A percentile compares a stretch with the other conserved stretches of the same genome.
These are phyloP conservation scores for Elachura formosa DNA, from an alignment of 2,113 vertebrate genomes.

Conservation along the genomic window DNA sequence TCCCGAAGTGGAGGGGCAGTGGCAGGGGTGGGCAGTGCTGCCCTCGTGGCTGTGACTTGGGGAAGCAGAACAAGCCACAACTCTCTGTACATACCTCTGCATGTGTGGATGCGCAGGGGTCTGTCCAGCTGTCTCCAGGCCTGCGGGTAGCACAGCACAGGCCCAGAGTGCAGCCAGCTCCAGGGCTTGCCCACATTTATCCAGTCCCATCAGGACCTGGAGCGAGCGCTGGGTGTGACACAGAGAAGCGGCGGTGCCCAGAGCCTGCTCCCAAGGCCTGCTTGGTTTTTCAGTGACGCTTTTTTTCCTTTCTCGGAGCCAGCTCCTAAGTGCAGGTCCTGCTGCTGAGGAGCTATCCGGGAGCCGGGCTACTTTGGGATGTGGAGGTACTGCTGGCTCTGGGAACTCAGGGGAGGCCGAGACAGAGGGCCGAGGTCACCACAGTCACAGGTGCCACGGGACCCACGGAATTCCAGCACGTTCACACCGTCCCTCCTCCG, in stretches of 20 bases:
- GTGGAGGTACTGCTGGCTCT: background rate
- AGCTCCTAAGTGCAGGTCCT: accelerated
- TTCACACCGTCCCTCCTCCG: accelerated
- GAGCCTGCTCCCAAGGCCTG: no score
- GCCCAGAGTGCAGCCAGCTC: background rate
- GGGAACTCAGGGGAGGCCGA: background rate
- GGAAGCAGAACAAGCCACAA: background rate
- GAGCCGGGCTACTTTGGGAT: background rate
- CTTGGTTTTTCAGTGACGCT: no score
- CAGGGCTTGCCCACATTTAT: background rate
- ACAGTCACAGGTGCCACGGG: accelerated
- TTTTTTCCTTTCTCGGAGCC: no score
- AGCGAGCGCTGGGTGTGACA: background rate
- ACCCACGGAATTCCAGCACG: background rate
- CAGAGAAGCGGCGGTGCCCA: no score
- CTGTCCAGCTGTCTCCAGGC: background rate
- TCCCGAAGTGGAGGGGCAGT: background rate
- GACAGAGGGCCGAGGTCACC: background rate
- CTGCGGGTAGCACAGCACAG: no score
- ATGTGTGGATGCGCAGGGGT: accelerated
- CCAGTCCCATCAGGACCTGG: no score
- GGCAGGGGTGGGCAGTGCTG: accelerated
- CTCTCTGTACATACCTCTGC: accelerated
- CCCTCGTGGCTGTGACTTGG: accelerated
- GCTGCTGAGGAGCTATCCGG: background rate